Base-by-base conservation (phyloP, 1,140 invertebrate genomes). In the Portunus trituberculatus region DNA sequence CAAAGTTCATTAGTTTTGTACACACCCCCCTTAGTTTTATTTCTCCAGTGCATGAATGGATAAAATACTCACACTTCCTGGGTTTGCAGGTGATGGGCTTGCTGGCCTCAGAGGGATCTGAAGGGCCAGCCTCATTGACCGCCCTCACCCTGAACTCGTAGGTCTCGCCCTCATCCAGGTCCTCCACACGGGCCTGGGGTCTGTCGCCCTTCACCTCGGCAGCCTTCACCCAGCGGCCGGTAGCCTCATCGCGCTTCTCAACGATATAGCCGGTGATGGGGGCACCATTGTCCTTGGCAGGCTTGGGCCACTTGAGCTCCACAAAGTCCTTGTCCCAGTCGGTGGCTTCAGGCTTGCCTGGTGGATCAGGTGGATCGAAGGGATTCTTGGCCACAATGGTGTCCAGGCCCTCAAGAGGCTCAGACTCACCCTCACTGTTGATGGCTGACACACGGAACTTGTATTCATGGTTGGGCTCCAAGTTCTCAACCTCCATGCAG, bases 301-400 rank as follows among this genome's bases (percentile, higher is more conserved):
- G 99, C 97, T 98, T 98, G 96, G 98, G 98, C 99, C 99, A 99
- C 97, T 98, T 98, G 94, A 99, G 97, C 96, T 99, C 99, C 95
- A 99, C 98, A 96, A 98, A 98, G 97, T 99, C 98, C 96, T 99
- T 99, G 97, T 99, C 99, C 99, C 99, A 99, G 97, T 99, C 99
- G 59, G 98, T 98, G 16, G 98, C 97, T 97, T 99, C 98, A 31
- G 99, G 99, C 95, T 98, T 98, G 83, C 98, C 98, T 95, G 99
- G 99, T 96, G 98, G 98, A 94, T 98, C 99, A 96, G 99, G 99
- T 97, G 99, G 98, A 97, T 99, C 99, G 97, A 99, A 99, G 96
- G 99, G 99, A 98, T 99, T 99, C 97, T 99, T 99, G 31, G 99
- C 99, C 96, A 99, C 97, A 95, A 99, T 99, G 28, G 98, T 98